Evolutionary conservation across 2,888 invertebrate genomes (phyloP), one percentile per base, ranked within the genome.

Genomic region (Ectobius pallidus): DNA sequence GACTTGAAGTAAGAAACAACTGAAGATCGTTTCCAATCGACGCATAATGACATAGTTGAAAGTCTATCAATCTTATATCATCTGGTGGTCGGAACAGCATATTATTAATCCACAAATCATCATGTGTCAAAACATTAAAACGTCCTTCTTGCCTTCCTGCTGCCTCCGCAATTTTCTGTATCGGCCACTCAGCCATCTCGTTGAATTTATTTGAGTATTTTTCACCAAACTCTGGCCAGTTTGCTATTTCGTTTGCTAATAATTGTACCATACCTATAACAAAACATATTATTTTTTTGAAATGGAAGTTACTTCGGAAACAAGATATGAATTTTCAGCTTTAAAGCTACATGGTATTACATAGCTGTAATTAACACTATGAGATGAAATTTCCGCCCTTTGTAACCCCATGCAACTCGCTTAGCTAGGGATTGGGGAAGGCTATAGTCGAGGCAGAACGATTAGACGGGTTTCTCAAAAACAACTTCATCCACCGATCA

Each of bases 51-150:
- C 7, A 11, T 11, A 34, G 6, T 34, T 34, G 34, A 11, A 46
- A 46, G 46, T 46, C 46, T 7, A 46, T 46, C 11, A 46, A 46
- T 46, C 46, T 11, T 4, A 46, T n/a, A 3, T n/a, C n/a, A 3
- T 46, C 18, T n/a, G 18, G 46, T 4, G 16, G 3, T 3, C 46
- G 46, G n/a, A 46, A 46, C 46, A 46, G 7, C 46, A 46, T 11
- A n/a, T 46, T 46, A n/a, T 46, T 46, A 4, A 46, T n/a, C 46
- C 46, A 46, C n/a, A 46, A n/a, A 46, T 46, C 46, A n/a, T 46
- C 46, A n/a, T 46, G 46, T n/a, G 46, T 46, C 18, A 46, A n/a
- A 3, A 46, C 46, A n/a, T 46, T 46, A n/a, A 46, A 46, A n/a
- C 46, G 46, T 7, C n/a, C 46, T 3, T 46, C 46, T n/a, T n/a